Evolutionary conservation across 2,888 invertebrate genomes (phyloP).

Genomic region (Amphipoea lucens): DNA sequence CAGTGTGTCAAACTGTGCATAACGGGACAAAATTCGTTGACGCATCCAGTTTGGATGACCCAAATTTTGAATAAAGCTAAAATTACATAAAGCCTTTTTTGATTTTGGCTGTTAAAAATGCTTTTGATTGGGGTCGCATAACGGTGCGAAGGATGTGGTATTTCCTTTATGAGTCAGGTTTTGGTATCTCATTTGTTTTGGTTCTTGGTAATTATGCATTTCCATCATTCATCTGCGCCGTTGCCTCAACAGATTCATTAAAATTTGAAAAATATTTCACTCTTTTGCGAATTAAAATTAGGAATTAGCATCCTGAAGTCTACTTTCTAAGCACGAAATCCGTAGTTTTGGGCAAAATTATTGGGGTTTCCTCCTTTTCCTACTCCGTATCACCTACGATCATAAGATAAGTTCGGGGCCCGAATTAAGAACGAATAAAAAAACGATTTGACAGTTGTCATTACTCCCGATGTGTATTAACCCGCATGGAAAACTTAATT

Average conservation of each 20-base stretch:
- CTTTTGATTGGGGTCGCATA: constrained; percentile 58
- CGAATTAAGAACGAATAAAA: too few relatives aligned
- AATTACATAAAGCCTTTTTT: constrained; percentile 63
- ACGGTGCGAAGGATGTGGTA: constrained; percentile 53
- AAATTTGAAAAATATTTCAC: not conserved
- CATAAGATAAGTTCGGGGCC: too few relatives aligned
- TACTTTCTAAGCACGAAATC: too few relatives aligned
- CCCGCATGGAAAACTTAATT: too few relatives aligned
- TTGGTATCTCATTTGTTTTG: constrained; percentile 20
- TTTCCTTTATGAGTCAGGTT: constrained; percentile 52
- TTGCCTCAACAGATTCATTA: not conserved
- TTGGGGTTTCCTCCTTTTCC: too few relatives aligned
- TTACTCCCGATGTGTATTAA: too few relatives aligned
- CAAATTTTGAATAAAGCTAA: constrained; percentile 62
- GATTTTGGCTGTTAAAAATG: constrained; percentile 52
- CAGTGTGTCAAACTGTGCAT: constrained; percentile 64
- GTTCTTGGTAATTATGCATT: constrained; percentile 2
- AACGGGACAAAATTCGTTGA: constrained; percentile 60
- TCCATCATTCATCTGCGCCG: not conserved
- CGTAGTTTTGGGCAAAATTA: too few relatives aligned
- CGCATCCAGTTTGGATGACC: constrained; percentile 63
- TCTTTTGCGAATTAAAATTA: not conserved
- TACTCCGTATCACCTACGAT: too few relatives aligned
- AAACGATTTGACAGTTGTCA: too few relatives aligned
- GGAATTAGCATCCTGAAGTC: not conserved